Evolutionary conservation across 2,797 vertebrate species (phyloP), one percentile per base, ranked within the genome.

Genomic region (Crossoptilon crossoptilon): DNA sequence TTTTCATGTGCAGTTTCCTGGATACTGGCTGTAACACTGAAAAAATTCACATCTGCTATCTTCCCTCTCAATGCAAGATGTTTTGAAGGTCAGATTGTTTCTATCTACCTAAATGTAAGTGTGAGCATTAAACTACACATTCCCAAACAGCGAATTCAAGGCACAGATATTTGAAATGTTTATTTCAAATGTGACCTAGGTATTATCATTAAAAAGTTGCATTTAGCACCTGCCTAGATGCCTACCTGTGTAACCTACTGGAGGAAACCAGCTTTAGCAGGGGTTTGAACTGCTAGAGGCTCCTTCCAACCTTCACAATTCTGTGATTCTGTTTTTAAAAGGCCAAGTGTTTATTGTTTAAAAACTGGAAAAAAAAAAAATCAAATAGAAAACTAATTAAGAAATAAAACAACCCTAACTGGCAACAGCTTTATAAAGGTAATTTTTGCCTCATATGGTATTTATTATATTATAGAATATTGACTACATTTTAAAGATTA

Each of bases 71-170:
- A 19, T 60, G 59, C 12, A 78, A 83, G 51, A 69, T 44, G 31
- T 22, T 86, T 75, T 91, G 79, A 94, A 94, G 67, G 68, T 90
- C 84, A 88, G 39, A 73, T 44, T 8, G 58, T 48, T 92, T 83
- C 29, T 81, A 39, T n/a, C 67, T 75, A 86, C 46, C 46, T 89
- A 74, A 89, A 84, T 37, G 1, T 22, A 91, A 66, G 15, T 11
- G n/a, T 53, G 26, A 91, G 16, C 15, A 62, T 69, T 76, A 80
- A 86, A 51, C 12, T 78, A 31, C 7, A 53, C 13, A 27, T 73
- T 81, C 21, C 13, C 22, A 55, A 53, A 64, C 2, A 67, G 24
- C 23, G 86, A 90, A 92, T 62, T 71, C 37, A 75, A 86, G 39
- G 33, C 17, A 78, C 0, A 0, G 41, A 55, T 23, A 71, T 39